A percentile compares a stretch with the other conserved stretches of the same genome.
Evolutionary conservation across 2,113 vertebrate species (phyloP).

Genomic region (Dicerorhinus sumatrensis): DNA sequence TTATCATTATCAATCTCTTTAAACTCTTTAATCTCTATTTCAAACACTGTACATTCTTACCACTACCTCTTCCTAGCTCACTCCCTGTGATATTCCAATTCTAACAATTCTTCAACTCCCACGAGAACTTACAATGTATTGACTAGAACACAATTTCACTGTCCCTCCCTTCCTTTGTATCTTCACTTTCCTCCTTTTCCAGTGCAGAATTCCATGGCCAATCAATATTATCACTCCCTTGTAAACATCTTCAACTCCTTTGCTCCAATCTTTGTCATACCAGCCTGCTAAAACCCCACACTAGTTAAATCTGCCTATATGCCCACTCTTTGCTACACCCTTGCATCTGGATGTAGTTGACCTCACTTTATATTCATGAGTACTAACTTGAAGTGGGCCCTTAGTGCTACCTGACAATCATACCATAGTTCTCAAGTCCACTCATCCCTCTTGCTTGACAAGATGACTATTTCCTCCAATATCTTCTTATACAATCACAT

Average conservation of each 20-base stretch:
- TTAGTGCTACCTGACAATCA: background rate
- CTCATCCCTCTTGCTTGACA: background rate
- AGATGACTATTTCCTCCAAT: background rate
- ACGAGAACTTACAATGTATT: background rate
- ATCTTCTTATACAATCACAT: background rate
- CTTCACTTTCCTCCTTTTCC: background rate
- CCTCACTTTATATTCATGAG: background rate
- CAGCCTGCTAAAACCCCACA: background rate
- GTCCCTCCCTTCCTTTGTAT: background rate
- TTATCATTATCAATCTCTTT: background rate
- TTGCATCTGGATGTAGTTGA: background rate
- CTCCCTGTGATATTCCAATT: background rate
- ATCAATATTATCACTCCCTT: background rate
- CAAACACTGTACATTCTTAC: background rate
- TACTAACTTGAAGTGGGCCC: background rate
- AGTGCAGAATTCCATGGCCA: background rate
- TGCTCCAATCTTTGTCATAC: background rate
- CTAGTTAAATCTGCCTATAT: background rate
- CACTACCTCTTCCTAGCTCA: background rate
- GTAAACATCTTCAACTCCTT: background rate
- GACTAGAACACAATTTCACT: background rate
- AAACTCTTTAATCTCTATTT: background rate
- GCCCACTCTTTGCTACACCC: background rate
- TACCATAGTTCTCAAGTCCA: background rate
- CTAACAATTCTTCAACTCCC: background rate